Percentiles rank a stretch among this genome's conserved stretches.
phyloP scores from a whole-genome alignment of 2,113 vertebrate species.

The Acanthochromis polyacanthus region DNA sequence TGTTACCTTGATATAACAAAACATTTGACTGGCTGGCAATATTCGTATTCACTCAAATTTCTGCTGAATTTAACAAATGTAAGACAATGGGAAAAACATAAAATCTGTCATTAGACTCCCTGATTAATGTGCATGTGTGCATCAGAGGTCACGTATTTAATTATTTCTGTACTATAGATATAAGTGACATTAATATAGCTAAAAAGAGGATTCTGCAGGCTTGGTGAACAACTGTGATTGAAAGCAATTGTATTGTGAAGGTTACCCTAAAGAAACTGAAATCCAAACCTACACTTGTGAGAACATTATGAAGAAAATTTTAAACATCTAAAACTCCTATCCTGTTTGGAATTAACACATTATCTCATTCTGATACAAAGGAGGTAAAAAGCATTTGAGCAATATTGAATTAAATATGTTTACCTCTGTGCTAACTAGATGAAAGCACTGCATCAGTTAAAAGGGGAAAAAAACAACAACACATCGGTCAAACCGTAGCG shows the following conservation, averaged over 20 bases:
- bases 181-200: too few relatives aligned
- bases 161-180: not conserved
- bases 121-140: not conserved
- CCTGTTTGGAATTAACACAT: not conserved
- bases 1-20: slow-evolving; percentile 3
- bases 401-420: too few relatives aligned
- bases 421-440: not conserved
- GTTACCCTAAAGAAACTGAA: not conserved
- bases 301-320: not conserved
- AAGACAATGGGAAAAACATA: slow-evolving; percentile 6
- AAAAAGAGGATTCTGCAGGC: not conserved
- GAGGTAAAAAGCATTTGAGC: not conserved
- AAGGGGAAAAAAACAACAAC: not conserved
- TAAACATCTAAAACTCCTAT: not conserved
- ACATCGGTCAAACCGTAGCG: not conserved
- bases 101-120: not conserved
- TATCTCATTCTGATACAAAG: not conserved
- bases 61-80: slow-evolving; percentile 18
- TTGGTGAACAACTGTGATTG: not conserved
- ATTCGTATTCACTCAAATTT: not conserved
- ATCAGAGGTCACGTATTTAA: not conserved
- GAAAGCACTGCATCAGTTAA: not conserved
- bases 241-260: not conserved
- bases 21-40: slow-evolving; percentile 7
- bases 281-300: not conserved